These are phyloP conservation scores for Heteromormyrus szaboi DNA, from an alignment of 2,797 vertebrate genomes.

Conservation along the genomic window DNA sequence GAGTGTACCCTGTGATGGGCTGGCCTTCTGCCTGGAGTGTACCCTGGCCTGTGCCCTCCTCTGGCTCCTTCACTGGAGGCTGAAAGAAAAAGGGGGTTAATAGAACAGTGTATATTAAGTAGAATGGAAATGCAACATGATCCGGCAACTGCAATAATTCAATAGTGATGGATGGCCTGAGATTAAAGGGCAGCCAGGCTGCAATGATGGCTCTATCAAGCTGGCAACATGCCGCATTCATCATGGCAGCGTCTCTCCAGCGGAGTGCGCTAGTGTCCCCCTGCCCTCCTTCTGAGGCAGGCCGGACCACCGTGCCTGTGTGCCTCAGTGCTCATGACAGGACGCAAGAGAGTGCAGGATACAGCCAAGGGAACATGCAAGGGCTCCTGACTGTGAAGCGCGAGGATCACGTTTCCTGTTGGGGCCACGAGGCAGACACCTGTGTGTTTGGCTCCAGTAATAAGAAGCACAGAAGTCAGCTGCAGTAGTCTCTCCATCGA, in stretches of 20 bases:
- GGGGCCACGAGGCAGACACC: neutral
- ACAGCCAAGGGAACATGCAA: neutral
- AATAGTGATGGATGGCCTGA: neutral
- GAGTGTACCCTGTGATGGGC: neutral
- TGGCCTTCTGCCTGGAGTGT: neutral
- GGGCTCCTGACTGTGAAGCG: neutral
- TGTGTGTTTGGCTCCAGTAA: neutral
- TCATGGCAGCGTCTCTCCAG: neutral
- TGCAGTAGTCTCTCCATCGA: neutral
- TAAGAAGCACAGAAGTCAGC: neutral
- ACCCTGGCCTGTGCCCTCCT: neutral
- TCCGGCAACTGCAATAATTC: neutral
- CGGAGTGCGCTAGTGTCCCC: neutral
- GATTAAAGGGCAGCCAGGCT: neutral
- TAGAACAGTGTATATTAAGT: neutral
- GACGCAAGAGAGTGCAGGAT: neutral
- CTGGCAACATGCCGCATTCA: neutral
- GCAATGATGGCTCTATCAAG: neutral
- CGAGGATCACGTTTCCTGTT: neutral
- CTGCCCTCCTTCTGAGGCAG: neutral
- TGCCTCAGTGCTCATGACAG: neutral
- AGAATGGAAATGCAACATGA: neutral
- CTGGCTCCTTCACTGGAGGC: neutral
- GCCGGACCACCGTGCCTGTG: neutral
- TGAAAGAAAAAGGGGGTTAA: neutral